Base-by-base conservation (phyloP, 2,797 vertebrate genomes). In the Percopsis omiscomaycus region DNA sequence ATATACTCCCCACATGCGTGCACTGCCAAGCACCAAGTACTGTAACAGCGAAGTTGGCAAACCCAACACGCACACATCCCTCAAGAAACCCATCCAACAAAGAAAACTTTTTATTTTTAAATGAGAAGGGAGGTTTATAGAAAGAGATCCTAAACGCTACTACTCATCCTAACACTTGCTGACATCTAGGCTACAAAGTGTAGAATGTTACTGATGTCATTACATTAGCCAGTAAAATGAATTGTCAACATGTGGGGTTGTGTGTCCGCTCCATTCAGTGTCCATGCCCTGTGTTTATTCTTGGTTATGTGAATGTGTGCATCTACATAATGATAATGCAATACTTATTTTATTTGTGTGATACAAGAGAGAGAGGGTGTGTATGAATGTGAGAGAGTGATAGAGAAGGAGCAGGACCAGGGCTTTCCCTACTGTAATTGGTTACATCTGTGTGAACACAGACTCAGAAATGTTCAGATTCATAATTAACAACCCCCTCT, bases 361-460 rank as follows among this genome's bases (percentile, higher is more conserved):
- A 74, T 75, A 62, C 65, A 66, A 11, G 44, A 22, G 37, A 16
- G 52, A 27, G 51, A 4, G 14, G 9, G n/a, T 30, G 28, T 55
- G 12, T 55, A 4, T 44, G 15, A 8, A 10, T 59, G 32, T 51
- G 54, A 50, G 48, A 42, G 49, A 44, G 61, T 47, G 55, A n/a
- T 66, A 68, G 45, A 4, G 50, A 53, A 22, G 13, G 14, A n/a
- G 48, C 49, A 13, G 5, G 64, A 64, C 68, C 64, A 22, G 45
- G 73, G 61, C 59, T 80, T 77, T 62, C 48, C 62, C 54, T 46
- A 68, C 73, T 84, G 77, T 88, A 89, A 90, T 87, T 83, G 79
- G 73, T 86, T 82, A 85, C 85, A 89, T 88, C 87, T 91, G 87
- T 83, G 83, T 81, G 75, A 3, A 73, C 73, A 58, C 30, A 57